Evolutionary conservation across 2,888 invertebrate species (phyloP).

Genomic region (Apamea sordens): DNA sequence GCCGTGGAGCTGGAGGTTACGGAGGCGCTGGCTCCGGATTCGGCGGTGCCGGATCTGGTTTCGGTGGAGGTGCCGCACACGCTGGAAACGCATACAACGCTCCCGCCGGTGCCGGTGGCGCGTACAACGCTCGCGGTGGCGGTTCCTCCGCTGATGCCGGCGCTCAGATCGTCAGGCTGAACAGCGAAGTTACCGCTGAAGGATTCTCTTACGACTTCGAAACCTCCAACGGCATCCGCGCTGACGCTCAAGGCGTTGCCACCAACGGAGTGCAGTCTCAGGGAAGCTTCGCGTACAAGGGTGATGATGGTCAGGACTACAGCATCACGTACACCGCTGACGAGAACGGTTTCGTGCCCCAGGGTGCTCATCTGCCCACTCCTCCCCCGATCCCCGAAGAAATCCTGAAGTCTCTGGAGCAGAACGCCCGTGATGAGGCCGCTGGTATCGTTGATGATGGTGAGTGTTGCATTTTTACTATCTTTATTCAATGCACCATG

Average conservation of each 20-base stretch:
- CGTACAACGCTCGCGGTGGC: conserved; percentile 71
- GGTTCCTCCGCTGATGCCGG: conserved; percentile 79
- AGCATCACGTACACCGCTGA: conserved; percentile 88
- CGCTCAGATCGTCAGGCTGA: conserved; percentile 84
- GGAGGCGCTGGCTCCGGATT: conserved; percentile 80
- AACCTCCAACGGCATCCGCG: conserved; percentile 87
- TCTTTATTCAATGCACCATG: neutral
- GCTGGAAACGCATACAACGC: conserved; percentile 65
- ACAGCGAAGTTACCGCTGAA: conserved; percentile 87
- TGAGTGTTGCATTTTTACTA: conserved; percentile 72
- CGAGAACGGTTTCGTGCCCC: conserved; percentile 87
- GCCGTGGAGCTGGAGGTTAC: conserved; percentile 56
- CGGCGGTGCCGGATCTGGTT: conserved; percentile 62
- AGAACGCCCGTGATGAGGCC: conserved; percentile 88
- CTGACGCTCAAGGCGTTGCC: conserved; percentile 86
- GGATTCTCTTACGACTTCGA: conserved; percentile 88
- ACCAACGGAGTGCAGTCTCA: conserved; percentile 88
- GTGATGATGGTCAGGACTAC: conserved; percentile 88
- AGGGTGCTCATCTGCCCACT: conserved; percentile 87
- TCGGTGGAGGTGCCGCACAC: conserved; percentile 65
- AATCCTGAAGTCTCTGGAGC: conserved; percentile 87
- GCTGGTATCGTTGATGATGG: conserved; percentile 88
- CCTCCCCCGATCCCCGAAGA: conserved; percentile 88
- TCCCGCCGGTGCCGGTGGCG: conserved; percentile 68
- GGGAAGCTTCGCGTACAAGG: conserved; percentile 87